Evolutionary conservation across 2,888 invertebrate species (phyloP).

Genomic region (Colletes collaris): DNA sequence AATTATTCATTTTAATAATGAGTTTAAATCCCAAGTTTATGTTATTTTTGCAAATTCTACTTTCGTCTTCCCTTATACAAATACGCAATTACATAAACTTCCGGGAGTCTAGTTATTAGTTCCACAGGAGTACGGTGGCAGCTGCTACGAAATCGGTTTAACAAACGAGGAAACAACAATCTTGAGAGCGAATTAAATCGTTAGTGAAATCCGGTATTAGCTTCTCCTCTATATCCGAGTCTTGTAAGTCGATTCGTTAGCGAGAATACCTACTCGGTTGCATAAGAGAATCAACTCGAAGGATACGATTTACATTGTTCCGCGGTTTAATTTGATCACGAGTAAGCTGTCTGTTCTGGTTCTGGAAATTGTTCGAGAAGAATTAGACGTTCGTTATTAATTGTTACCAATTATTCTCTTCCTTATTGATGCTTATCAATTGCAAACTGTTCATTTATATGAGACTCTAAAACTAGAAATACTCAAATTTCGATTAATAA

Average conservation of each 20-base stretch:
- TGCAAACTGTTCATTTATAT: too few relatives aligned
- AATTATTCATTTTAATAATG: too few relatives aligned
- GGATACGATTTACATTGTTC: slow-evolving; percentile 44
- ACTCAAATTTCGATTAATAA: too few relatives aligned
- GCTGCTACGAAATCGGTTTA: neutral
- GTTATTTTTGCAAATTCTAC: too few relatives aligned
- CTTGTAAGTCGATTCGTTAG: slow-evolving; percentile 15
- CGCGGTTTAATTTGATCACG: slow-evolving; percentile 63
- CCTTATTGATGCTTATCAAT: too few relatives aligned
- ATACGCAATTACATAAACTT: too few relatives aligned
- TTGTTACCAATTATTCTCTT: too few relatives aligned
- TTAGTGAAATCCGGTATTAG: slow-evolving; percentile 27
- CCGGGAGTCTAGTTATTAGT: too few relatives aligned
- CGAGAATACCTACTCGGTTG: neutral
- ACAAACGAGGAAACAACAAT: neutral
- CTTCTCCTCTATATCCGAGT: slow-evolving; percentile 8
- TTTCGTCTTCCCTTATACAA: too few relatives aligned
- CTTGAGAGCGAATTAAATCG: slow-evolving; percentile 10
- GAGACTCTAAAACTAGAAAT: too few relatives aligned
- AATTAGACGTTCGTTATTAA: slow-evolving; percentile 56
- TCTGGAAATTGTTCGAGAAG: slow-evolving; percentile 38
- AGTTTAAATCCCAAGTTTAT: too few relatives aligned
- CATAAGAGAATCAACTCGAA: slow-evolving; percentile 7
- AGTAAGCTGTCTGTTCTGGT: slow-evolving; percentile 22
- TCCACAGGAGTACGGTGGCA: too few relatives aligned